phyloP scores from a whole-genome alignment of 2,113 vertebrate genomes.

The Lophura nycthemera region DNA sequence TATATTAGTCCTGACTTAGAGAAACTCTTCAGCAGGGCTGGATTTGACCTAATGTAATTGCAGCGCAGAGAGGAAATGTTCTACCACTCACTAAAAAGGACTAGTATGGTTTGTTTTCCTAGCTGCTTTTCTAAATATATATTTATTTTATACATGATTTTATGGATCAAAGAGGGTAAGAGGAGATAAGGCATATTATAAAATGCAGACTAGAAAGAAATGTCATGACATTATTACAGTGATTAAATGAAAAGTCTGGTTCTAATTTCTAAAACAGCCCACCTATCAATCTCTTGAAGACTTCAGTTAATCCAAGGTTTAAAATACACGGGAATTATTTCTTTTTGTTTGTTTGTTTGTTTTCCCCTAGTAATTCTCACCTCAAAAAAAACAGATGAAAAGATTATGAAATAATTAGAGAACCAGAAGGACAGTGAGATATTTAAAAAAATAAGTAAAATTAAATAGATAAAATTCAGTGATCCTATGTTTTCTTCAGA shows the following conservation, averaged over 20 bases:
- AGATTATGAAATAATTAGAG: no score
- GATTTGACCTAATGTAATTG: fast-evolving
- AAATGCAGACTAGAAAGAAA: not conserved
- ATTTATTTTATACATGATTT: not conserved
- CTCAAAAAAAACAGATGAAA: not conserved
- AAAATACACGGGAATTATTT: not conserved
- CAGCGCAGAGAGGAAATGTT: fast-evolving
- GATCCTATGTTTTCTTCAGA: not conserved
- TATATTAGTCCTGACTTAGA: not conserved
- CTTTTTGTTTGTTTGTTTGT: not conserved
- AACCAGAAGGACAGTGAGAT: not conserved
- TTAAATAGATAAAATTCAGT: not conserved
- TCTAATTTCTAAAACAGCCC: not conserved
- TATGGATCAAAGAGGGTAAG: fast-evolving
- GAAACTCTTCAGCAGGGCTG: not conserved
- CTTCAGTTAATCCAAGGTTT: not conserved
- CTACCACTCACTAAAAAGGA: fast-evolving
- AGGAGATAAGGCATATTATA: not conserved
- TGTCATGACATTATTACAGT: fast-evolving
- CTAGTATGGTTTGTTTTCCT: not conserved
- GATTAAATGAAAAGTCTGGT: not conserved
- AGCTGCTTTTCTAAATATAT: not conserved
- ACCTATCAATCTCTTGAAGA: not conserved
- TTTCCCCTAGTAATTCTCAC: fast-evolving
- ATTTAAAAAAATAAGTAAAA: not conserved